These are phyloP conservation scores for Acinonyx jubatus DNA, from an alignment of 2,113 vertebrate genomes.

Conservation along the genomic window DNA sequence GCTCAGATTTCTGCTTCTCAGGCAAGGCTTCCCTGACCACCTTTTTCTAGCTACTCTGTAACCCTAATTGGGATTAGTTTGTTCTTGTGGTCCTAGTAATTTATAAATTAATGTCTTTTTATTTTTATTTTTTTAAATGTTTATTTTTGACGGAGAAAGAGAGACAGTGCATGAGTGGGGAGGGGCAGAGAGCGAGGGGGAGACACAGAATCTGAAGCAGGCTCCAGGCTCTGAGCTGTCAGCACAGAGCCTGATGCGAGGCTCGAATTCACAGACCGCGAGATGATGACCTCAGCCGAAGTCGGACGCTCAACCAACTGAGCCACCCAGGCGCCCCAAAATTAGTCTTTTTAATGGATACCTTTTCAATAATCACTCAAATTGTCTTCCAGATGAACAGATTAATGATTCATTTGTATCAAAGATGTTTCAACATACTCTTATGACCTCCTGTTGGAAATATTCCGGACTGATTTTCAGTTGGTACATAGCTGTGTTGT, in stretches of 20 bases:
- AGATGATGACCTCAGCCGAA: too few relatives aligned
- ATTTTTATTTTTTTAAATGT: neutral
- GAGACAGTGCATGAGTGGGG: too few relatives aligned
- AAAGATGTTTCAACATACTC: neutral
- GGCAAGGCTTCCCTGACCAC: neutral
- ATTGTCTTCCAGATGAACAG: neutral
- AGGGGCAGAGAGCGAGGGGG: too few relatives aligned
- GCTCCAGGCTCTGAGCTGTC: too few relatives aligned
- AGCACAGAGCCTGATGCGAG: too few relatives aligned
- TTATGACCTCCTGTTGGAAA: neutral
- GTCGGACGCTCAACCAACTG: too few relatives aligned
- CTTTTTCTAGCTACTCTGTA: neutral
- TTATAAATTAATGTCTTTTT: neutral
- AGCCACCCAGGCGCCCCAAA: too few relatives aligned
- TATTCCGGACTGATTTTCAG: neutral
- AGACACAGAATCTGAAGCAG: too few relatives aligned
- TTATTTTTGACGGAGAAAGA: too few relatives aligned
- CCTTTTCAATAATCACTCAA: neutral
- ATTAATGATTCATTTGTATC: neutral
- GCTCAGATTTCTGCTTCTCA: neutral
- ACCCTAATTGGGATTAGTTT: neutral
- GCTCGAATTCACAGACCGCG: too few relatives aligned
- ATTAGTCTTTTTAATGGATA: neutral
- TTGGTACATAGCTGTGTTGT: neutral
- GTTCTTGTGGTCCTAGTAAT: neutral